Conservation (phyloP, 2,113 vertebrate genomes). For the Ranitomeya imitator region DNA sequence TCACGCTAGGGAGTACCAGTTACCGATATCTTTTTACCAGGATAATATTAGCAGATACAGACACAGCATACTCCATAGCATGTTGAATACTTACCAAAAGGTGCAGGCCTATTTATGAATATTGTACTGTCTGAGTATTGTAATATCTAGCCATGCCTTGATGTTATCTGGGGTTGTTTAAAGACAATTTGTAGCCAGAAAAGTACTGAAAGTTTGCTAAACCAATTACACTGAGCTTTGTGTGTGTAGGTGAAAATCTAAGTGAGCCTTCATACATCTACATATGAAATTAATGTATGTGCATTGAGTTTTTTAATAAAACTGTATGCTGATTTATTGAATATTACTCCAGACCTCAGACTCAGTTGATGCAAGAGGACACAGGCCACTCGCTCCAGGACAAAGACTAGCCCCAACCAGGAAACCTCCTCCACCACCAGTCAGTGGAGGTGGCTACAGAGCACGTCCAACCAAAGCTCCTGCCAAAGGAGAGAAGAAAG, state of each 20-base stretch:
- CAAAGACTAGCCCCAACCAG: conserved; percentile 56
- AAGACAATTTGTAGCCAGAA: not conserved
- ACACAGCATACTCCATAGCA: too few species aligned
- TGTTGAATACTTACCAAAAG: too few species aligned
- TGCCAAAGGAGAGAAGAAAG: fast-evolving
- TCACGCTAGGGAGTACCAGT: too few species aligned
- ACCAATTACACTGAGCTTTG: not conserved
- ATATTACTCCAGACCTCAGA: not conserved
- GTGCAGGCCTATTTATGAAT: too few species aligned
- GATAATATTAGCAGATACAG: too few species aligned
- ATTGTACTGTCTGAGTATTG: too few species aligned
- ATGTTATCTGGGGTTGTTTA: not conserved
- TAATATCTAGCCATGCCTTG: too few species aligned
- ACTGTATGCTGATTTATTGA: not conserved
- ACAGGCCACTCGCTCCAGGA: conserved; percentile 71
- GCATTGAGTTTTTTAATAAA: not conserved
- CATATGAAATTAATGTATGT: not conserved
- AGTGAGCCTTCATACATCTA: not conserved
- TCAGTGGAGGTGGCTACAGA: conserved; percentile 68
- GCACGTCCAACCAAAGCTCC: conserved; percentile 67
- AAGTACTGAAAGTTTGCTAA: not conserved
- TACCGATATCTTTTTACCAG: too few species aligned
- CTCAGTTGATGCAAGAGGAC: conserved; percentile 62
- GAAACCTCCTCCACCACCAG: conserved; percentile 69
- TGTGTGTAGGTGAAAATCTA: not conserved